phyloP scores from a whole-genome alignment of 1,140 invertebrate species.

The Paramacrobiotus metropolitanus region DNA sequence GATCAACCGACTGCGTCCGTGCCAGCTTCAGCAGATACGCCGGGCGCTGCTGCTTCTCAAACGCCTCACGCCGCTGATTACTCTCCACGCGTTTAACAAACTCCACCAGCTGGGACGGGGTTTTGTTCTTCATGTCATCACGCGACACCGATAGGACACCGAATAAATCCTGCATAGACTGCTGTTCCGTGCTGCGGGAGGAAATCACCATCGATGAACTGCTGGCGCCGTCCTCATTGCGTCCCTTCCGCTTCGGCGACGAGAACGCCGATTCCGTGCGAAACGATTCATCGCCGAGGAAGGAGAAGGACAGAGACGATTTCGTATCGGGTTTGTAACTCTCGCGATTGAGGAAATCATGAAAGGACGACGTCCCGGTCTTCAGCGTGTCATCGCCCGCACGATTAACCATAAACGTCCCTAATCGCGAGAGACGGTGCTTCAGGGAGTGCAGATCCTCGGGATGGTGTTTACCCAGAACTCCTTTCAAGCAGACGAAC shows the following conservation, averaged over 20 bases:
- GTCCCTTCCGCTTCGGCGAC: background rate
- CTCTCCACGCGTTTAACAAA: conserved; percentile 2
- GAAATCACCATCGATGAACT: background rate
- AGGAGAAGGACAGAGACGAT: background rate
- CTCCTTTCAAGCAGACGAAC: too few species aligned
- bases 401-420: too few species aligned
- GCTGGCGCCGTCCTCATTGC: background rate
- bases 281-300: background rate
- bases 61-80: background rate
- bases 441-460: background rate
- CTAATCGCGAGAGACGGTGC: background rate
- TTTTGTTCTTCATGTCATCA: background rate
- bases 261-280: background rate
- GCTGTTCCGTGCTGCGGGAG: background rate
- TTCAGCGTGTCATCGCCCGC: background rate
- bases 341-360: background rate
- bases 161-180: background rate
- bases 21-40: background rate
- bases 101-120: conserved; percentile 1
- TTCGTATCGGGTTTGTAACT: background rate
- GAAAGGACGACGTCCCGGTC: background rate
- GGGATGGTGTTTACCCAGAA: background rate
- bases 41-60: background rate
- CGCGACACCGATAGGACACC: background rate
- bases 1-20: background rate